Evolutionary conservation across 2,888 invertebrate species (phyloP).

Genomic region (Ceratothoa steindachneri): DNA sequence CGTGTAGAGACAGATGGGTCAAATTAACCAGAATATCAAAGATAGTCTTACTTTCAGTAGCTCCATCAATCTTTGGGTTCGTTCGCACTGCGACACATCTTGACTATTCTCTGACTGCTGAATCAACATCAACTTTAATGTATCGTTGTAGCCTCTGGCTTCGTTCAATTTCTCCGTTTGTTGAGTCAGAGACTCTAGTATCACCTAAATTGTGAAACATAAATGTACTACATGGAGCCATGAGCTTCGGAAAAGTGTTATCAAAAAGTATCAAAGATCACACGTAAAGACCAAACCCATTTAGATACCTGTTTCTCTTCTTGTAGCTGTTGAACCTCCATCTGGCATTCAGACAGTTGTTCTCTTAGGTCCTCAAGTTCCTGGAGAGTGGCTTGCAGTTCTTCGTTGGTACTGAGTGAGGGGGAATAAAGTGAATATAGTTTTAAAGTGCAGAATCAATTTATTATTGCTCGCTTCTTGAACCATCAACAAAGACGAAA

Average conservation of each 20-base stretch:
- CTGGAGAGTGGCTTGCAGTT: constrained; percentile 86
- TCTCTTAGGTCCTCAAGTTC: constrained; percentile 85
- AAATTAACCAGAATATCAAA: too few relatives aligned
- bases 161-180: constrained; percentile 90
- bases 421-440: too few relatives aligned
- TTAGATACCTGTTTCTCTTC: constrained; percentile 73
- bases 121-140: constrained; percentile 68
- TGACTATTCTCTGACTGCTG: constrained; percentile 50
- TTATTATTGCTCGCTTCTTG: background rate
- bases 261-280: too few relatives aligned
- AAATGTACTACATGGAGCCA: background rate
- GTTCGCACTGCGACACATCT: constrained; percentile 55
- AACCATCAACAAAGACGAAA: background rate
- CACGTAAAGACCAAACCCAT: too few relatives aligned
- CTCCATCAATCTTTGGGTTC: constrained; percentile 76
- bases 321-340: constrained; percentile 77
- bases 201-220: constrained; percentile 56
- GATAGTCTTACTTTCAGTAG: constrained; percentile 74
- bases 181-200: constrained; percentile 82
- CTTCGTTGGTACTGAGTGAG: constrained; percentile 80
- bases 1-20: too few relatives aligned
- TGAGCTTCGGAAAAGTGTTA: too few relatives aligned
- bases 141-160: constrained; percentile 75
- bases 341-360: constrained; percentile 77
- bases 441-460: background rate